A percentile compares a stretch with the other conserved stretches of the same genome.
Evolutionary conservation across 2,113 vertebrate species (phyloP).

Genomic region (Odontesthes bonariensis): DNA sequence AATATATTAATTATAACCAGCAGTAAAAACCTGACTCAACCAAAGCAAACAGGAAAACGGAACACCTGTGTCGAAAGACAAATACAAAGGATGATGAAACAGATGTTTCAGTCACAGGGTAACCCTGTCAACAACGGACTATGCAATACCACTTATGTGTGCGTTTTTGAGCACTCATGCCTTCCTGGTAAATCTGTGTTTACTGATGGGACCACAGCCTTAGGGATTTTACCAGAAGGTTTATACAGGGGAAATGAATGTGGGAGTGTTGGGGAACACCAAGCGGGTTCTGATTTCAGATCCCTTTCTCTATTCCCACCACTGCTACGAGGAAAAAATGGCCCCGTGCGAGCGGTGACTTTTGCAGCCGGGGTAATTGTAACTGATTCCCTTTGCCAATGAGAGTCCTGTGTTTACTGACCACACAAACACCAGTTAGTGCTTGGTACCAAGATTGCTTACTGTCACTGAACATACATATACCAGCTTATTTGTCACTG

Average conservation of each 20-base stretch:
- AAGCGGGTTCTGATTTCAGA: conserved; percentile 28
- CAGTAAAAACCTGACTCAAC: conserved; percentile 48
- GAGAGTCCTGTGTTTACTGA: conserved; percentile 76
- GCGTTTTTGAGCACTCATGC: conserved; percentile 27
- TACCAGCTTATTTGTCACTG: conserved; percentile 55
- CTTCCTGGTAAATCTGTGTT: conserved; percentile 61
- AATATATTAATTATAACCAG: conserved; percentile 31
- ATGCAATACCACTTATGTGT: not conserved
- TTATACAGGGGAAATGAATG: not conserved
- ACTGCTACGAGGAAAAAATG: not conserved
- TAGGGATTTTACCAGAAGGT: conserved; percentile 40
- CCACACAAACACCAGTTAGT: conserved; percentile 60
- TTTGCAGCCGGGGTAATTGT: conserved; percentile 1
- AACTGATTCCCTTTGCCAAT: conserved; percentile 25
- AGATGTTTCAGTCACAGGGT: conserved; percentile 64
- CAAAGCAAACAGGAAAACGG: conserved; percentile 61
- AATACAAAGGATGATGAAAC: conserved; percentile 70
- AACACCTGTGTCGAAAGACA: conserved; percentile 70
- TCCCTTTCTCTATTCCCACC: conserved; percentile 33
- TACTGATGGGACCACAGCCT: conserved; percentile 31
- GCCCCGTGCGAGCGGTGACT: not conserved
- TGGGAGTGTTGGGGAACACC: conserved; percentile 33
- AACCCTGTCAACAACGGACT: conserved; percentile 59
- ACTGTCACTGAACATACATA: conserved; percentile 63
- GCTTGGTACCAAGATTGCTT: conserved; percentile 52